Evolutionary conservation across 2,797 vertebrate genomes (phyloP), one percentile per base, ranked within the genome.

Genomic region (Hypotaenidia philippensis): DNA sequence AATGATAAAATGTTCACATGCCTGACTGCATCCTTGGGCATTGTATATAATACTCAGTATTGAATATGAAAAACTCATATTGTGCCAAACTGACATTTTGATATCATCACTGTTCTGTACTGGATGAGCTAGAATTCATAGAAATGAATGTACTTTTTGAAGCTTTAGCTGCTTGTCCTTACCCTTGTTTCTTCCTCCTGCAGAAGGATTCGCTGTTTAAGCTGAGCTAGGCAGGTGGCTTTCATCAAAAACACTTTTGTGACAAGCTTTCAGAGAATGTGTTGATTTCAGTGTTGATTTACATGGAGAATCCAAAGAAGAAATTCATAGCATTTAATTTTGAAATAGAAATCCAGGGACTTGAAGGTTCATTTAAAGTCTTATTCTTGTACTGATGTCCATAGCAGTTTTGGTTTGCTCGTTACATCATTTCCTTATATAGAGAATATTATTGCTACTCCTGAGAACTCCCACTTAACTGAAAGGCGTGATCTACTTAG

Each of bases 1-100:
- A 66, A 70, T 12, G 29, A 36, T 50, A 47, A 74, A 77, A 57
- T 50, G 32, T 41, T 84, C 36, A 11, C 31, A 5, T 49, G 18
- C 9, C 22, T 0, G 1, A 16, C 32, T 29, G 6, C 10, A 75
- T 80, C 36, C n/a, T 29, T 40, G 12, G 36, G 4, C 12, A 7
- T 66, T 52, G 22, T 9, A 56, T 66, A 16, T 22, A 44, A 32
- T 41, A 44, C 21, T 38, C 44, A 34, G 11, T 60, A 16, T 3
- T 22, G 55, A 86, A 69, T 69, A 32, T 0, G 2, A 65, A 87
- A 87, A 31, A 0, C 22, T 69, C 52, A 61, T 23, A 29, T 47
- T n/a, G 27, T 60, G 17, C 60, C 40, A 34, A 61, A 31, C 23
- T 29, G 12, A 23, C 8, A 72, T n/a, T 74, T 41, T 18, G 1